Percentiles rank a stretch among this genome's conserved stretches.
These are phyloP conservation scores for Heliothis virescens DNA, from an alignment of 1,140 invertebrate genomes.

Conservation along the genomic window DNA sequence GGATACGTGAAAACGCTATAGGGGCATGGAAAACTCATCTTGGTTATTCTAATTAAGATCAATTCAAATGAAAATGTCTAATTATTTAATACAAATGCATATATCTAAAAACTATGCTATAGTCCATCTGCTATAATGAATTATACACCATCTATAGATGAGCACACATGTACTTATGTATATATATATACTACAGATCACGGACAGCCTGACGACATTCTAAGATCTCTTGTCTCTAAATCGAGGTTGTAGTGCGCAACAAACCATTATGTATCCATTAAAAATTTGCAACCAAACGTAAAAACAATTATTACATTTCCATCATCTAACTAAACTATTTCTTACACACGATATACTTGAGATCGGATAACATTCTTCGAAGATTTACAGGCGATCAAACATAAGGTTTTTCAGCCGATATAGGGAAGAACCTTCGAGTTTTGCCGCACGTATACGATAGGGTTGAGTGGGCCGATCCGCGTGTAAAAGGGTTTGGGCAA, in stretches of 20 bases:
- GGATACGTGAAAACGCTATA: too few relatives aligned
- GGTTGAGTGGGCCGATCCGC: not conserved
- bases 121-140: too few relatives aligned
- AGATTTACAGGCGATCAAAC: not conserved
- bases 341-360: not conserved
- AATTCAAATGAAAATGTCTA: too few relatives aligned
- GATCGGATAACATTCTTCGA: not conserved
- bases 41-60: too few relatives aligned
- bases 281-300: constrained; percentile 22
- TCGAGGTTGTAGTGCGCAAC: constrained; percentile 24
- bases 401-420: not conserved
- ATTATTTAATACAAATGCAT: too few relatives aligned
- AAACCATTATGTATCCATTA: constrained; percentile 27
- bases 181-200: too few relatives aligned
- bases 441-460: not conserved
- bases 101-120: too few relatives aligned
- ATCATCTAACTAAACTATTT: constrained; percentile 8
- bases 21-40: too few relatives aligned
- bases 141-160: too few relatives aligned
- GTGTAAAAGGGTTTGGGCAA: constrained; percentile 29
- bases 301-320: constrained; percentile 11
- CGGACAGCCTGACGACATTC: too few relatives aligned
- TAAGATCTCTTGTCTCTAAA: not conserved
- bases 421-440: constrained; percentile 25
- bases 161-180: too few relatives aligned